Evolutionary conservation across 1,140 invertebrate species (phyloP).

Genomic region (Cryptotermes secundus): DNA sequence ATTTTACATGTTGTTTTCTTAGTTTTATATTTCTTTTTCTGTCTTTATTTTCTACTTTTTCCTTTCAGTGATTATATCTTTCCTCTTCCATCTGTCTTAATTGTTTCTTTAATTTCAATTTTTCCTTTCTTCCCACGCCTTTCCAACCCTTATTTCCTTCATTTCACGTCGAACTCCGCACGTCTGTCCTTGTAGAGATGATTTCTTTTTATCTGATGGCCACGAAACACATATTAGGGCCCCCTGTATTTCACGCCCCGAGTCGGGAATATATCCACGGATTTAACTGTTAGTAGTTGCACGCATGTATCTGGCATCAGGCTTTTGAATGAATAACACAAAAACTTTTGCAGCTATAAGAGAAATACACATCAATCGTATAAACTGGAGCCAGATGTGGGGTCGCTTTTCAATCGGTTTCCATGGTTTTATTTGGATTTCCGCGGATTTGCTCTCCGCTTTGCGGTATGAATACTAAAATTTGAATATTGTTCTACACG

Average conservation of each 20-base stretch:
- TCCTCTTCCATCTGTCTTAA: too few relatives aligned
- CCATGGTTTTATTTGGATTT: constrained; percentile 19
- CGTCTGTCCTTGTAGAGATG: background rate
- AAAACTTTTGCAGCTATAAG: background rate
- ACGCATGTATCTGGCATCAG: background rate
- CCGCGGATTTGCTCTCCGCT: background rate
- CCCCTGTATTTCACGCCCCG: background rate
- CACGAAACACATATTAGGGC: background rate
- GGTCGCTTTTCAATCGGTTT: background rate
- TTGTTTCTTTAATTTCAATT: too few relatives aligned
- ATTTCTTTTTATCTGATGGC: background rate
- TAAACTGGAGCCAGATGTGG: background rate
- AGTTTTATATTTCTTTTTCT: too few relatives aligned
- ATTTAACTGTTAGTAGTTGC: background rate
- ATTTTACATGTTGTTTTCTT: too few relatives aligned
- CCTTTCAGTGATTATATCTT: too few relatives aligned
- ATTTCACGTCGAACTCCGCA: too few relatives aligned
- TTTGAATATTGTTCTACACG: background rate
- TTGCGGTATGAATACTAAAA: constrained; percentile 10
- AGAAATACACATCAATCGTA: constrained; percentile 5
- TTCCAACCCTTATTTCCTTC: too few relatives aligned
- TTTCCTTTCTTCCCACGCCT: too few relatives aligned
- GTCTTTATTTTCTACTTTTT: too few relatives aligned
- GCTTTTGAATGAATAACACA: constrained; percentile 12
- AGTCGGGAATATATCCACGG: too few relatives aligned